phyloP scores from a whole-genome alignment of 2,797 vertebrate genomes.

The Paguma larvata region DNA sequence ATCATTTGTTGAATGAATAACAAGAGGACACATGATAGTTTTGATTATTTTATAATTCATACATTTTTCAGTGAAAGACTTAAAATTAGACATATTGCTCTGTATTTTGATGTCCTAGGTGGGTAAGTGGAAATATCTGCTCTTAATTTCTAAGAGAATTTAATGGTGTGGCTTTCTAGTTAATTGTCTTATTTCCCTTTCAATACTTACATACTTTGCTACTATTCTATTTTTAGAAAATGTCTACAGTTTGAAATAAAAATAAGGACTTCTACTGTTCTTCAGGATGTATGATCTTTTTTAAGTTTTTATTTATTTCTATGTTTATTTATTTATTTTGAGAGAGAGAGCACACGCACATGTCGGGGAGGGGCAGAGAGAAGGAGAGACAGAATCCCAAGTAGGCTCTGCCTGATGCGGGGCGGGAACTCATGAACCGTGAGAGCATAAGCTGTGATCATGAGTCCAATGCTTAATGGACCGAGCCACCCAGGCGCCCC shows the following conservation, averaged over 20 bases:
- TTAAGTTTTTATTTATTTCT: too few relatives aligned
- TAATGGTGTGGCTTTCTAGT: not conserved
- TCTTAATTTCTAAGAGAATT: slow-evolving; percentile 28
- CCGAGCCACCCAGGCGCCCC: too few relatives aligned
- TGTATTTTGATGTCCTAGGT: not conserved
- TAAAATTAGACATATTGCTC: not conserved
- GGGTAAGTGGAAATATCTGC: not conserved
- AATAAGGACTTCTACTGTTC: not conserved
- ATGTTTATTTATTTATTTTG: too few relatives aligned
- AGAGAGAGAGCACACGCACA: too few relatives aligned
- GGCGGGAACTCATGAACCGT: too few relatives aligned
- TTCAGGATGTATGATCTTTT: not conserved
- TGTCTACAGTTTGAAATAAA: not conserved
- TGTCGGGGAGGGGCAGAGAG: too few relatives aligned
- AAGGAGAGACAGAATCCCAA: too few relatives aligned
- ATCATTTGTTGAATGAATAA: not conserved
- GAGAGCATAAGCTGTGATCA: too few relatives aligned
- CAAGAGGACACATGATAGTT: not conserved
- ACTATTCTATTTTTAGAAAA: not conserved
- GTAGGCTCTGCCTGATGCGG: too few relatives aligned
- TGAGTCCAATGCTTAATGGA: too few relatives aligned
- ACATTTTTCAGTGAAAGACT: slow-evolving; percentile 9
- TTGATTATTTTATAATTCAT: not conserved
- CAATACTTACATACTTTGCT: not conserved
- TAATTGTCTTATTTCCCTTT: slow-evolving; percentile 37